These are phyloP conservation scores for Drosophila pegasa DNA, from an alignment of 2,888 invertebrate species.

Conservation along the genomic window DNA sequence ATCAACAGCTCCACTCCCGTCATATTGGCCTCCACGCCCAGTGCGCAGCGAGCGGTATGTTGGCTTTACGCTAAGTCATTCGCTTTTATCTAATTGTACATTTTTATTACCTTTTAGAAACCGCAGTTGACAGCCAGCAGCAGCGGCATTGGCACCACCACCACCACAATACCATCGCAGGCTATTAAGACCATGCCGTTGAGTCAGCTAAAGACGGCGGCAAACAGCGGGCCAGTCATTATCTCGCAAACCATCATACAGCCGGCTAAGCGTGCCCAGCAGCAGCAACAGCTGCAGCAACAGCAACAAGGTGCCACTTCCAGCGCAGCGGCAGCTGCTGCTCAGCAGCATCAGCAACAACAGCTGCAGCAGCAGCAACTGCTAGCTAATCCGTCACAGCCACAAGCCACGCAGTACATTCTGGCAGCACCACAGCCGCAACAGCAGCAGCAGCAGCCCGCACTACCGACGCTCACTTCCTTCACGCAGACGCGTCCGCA, in stretches of 20 bases:
- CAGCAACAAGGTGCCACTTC: conserved; percentile 48
- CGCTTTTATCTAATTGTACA: neutral
- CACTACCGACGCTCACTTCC: conserved; percentile 82
- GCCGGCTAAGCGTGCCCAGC: conserved; percentile 82
- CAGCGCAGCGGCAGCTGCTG: conserved; percentile 51
- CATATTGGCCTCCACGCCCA: conserved; percentile 78
- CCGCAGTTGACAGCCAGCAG: conserved; percentile 69
- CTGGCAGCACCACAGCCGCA: conserved; percentile 80
- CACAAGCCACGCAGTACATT: conserved; percentile 79
- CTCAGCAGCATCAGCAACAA: conserved; percentile 43
- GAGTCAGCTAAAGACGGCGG: conserved; percentile 81
- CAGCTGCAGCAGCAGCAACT: conserved; percentile 58
- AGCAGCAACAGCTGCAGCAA: conserved; percentile 60
- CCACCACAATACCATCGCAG: conserved; percentile 78
- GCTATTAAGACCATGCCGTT: conserved; percentile 83
- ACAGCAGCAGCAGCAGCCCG: conserved; percentile 60
- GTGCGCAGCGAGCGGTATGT: conserved; percentile 75
- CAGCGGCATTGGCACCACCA: conserved; percentile 43
- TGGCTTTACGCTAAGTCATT: neutral
- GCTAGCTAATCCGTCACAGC: conserved; percentile 36
- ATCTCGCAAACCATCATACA: conserved; percentile 85
- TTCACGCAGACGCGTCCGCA: conserved; percentile 82
- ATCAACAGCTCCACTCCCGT: conserved; percentile 83
- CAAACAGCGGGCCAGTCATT: conserved; percentile 84
- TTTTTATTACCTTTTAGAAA: conserved; percentile 54